Conservation (phyloP, 30 jellyfish, hydroid and myxozoan genomes). For the Nemopilema nomurai region DNA sequence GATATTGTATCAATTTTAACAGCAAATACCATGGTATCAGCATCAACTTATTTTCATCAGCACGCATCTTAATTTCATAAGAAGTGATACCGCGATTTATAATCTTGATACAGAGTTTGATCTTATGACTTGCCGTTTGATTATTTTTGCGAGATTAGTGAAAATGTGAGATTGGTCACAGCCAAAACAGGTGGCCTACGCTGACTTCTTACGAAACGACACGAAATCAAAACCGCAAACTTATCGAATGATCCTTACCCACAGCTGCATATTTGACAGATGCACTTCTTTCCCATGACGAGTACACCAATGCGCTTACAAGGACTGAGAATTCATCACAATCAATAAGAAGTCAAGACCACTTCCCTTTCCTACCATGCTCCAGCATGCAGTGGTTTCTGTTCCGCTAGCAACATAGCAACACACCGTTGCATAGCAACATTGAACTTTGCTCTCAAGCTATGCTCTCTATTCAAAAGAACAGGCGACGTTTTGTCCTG, state of each 20-base stretch:
- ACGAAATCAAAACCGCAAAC: conserved; percentile 25
- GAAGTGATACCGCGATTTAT: neutral
- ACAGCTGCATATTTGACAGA: conserved; percentile 71
- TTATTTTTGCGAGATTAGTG: neutral
- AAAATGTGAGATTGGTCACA: conserved; percentile 23
- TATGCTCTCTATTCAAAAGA: neutral
- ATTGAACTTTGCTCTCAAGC: conserved; percentile 2
- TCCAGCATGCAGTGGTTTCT: conserved; percentile 28
- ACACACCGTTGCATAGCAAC: conserved; percentile 53
- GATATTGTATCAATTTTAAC: neutral
- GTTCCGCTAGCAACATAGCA: conserved; percentile 47
- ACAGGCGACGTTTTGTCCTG: neutral
- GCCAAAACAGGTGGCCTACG: conserved; percentile 45
- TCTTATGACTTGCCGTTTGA: neutral
- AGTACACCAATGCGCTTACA: neutral
- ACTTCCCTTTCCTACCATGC: neutral
- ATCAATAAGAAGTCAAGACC: neutral
- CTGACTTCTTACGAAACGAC: conserved; percentile 8
- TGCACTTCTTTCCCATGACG: conserved; percentile 56
- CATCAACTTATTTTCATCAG: neutral
- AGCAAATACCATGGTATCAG: too few relatives aligned
- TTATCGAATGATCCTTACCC: conserved; percentile 49
- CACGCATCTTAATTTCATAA: neutral
- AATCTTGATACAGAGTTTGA: neutral
- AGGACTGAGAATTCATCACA: neutral